Base-by-base conservation (phyloP, 1,140 invertebrate genomes). In the Adoxophyes honmai region DNA sequence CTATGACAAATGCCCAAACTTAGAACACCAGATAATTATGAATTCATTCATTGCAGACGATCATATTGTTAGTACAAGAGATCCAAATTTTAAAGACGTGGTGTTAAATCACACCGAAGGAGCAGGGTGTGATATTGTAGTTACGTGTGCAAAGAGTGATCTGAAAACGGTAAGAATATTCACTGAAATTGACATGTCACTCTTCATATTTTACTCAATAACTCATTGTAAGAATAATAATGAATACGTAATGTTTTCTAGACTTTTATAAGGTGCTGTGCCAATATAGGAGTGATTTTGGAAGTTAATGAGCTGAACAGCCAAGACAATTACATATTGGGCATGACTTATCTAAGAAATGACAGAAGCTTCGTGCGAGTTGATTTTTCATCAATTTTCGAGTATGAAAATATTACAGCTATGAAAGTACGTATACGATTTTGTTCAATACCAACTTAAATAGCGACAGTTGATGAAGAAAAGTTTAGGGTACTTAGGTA, bases 11-110 rank as follows among this genome's bases (percentile, higher is more conserved):
- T n/a, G n/a, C n/a, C n/a, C n/a, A n/a, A n/a, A n/a, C n/a, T n/a
- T n/a, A n/a, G n/a, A n/a, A n/a, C n/a, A n/a, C n/a, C n/a, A n/a
- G n/a, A n/a, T n/a, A n/a, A n/a, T n/a, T n/a, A n/a, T n/a, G n/a
- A n/a, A n/a, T 33, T 96, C 96, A 78, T 28, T 42, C 1, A 34
- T 64, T 57, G 8, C 52, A 66, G 64, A 52, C 14, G 55, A 62
- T 8, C 60, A 63, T 13, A 67, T 67, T 33, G 60, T 55, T 0
- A 57, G 60, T 16, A 66, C 64, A 5, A 42, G 61, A 9, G 64
- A 66, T 10, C 6, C 13, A 5, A 56, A 15, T 33, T 64, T 67
- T 9, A 10, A 14, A 14, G 52, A 70, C 34, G 52, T 58, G 42
- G 44, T 70, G 11, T 35, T 59, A 4, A 36, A 11, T 18, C 15